These are phyloP conservation scores for Geopemphigus sp. DNA, from an alignment of 1,140 invertebrate genomes.

Conservation along the genomic window DNA sequence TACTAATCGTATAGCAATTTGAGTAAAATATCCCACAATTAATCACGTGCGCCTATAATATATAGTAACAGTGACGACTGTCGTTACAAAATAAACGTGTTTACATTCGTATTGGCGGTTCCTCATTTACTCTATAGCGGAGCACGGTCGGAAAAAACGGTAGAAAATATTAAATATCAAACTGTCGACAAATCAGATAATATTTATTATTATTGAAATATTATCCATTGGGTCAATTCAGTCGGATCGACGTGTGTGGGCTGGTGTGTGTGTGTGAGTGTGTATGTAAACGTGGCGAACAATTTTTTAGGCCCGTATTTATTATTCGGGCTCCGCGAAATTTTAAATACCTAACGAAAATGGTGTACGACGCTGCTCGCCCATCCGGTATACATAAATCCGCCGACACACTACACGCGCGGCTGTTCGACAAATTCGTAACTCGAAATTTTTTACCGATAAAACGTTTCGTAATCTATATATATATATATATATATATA, in stretches of 20 bases:
- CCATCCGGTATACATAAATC: no score
- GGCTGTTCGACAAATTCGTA: no score
- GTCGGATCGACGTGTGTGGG: conserved; percentile 44
- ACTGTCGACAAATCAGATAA: conserved; percentile 47
- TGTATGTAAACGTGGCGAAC: neutral
- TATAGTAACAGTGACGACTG: neutral
- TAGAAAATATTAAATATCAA: conserved; percentile 26
- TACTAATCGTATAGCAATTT: neutral
- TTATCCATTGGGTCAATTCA: conserved; percentile 16
- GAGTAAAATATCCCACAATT: neutral
- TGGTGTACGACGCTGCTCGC: no score
- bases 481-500: no score
- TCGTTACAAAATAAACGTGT: conserved; percentile 28
- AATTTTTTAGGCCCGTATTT: neutral
- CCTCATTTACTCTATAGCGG: neutral
- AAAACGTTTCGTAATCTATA: no score
- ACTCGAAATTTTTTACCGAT: no score
- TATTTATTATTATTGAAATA: conserved; percentile 33
- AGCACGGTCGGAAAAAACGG: conserved; percentile 12
- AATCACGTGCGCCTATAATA: neutral
- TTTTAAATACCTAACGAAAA: neutral
- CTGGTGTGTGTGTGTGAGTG: no score
- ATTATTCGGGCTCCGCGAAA: conserved; percentile 21
- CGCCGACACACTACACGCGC: no score
- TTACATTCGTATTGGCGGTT: conserved; percentile 33